Evolutionary conservation across 30 jellyfish, hydroid and myxozoan species (phyloP), one percentile per base, ranked within the genome.

Genomic region (Turritopsis rubra): DNA sequence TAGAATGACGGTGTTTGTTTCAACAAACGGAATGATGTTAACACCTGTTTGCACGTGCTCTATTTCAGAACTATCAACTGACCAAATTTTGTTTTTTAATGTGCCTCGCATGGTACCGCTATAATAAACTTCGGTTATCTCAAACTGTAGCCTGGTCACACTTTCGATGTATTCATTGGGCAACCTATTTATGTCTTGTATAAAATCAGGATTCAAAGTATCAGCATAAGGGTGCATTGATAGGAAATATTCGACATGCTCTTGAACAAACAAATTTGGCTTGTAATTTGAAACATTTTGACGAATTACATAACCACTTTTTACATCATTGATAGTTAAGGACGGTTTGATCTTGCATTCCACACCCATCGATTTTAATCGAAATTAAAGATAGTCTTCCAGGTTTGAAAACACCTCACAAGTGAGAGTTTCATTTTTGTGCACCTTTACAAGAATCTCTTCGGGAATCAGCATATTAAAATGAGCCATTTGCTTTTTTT

Each of bases 311-410:
- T 9, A n/a, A 68, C 30, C 30, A 68, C 28, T 16, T n/a, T 27
- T 27, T 8, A 27, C 31, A 7, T 68, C 30, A 68, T 1, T 27
- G 17, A 0, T 16, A 9, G 77, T 27, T 68, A 68, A n/a, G 77
- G 30, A 7, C 30, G 28, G 1, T 23, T 23, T 68, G 17, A 68
- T 9, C 28, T 68, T 27, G 8, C 77, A 68, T n/a, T 68, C 31
- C 77, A 68, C 77, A 68, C 30, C 30, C 77, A 68, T n/a, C 77
- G 9, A 7, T 68, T 23, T 22, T n/a, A 68, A 27, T 22, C 77
- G 9, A n/a, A n/a, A 1, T 9, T 1, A 16, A 27, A 8, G 77
- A 68, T 68, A 68, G 23, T 68, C 21, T 23, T 23, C 30, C 28
- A 68, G 28, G 21, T 68, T 22, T n/a, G 28, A 9, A 19, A n/a